phyloP scores from a whole-genome alignment of 2,113 vertebrate species.

The Lonchura striata region DNA sequence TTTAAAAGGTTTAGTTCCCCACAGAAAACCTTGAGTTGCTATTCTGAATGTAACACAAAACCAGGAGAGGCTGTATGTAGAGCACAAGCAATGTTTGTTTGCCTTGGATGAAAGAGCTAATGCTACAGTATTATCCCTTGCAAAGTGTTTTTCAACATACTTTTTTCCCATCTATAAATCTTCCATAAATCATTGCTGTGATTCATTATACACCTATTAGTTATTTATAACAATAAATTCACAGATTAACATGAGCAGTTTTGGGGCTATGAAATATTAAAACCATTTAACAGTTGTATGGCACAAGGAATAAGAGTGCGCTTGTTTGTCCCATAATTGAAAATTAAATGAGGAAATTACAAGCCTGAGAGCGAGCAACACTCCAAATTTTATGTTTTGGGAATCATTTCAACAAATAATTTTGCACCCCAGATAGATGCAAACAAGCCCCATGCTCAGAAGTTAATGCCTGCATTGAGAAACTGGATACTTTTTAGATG shows the following conservation, averaged over 20 bases:
- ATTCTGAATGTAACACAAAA: background rate
- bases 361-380: background rate
- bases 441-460: background rate
- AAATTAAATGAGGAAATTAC: slow-evolving; percentile 58
- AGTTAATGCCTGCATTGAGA: background rate
- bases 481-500: background rate
- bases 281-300: slow-evolving; percentile 16
- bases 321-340: slow-evolving; percentile 61
- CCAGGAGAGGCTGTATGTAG: background rate
- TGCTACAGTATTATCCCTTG: background rate
- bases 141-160: background rate
- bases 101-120: background rate
- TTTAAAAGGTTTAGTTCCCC: background rate
- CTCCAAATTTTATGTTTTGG: background rate
- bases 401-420: background rate
- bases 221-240: slow-evolving; percentile 58
- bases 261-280: slow-evolving; percentile 57
- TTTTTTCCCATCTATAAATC: background rate
- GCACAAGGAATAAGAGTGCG: background rate
- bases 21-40: background rate
- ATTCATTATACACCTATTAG: slow-evolving; percentile 50
- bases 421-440: background rate
- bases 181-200: background rate
- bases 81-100: background rate
- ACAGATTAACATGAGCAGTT: slow-evolving; percentile 32